Evolutionary conservation across 2,797 vertebrate genomes (phyloP).

Genomic region (Protonibea diacanthus): DNA sequence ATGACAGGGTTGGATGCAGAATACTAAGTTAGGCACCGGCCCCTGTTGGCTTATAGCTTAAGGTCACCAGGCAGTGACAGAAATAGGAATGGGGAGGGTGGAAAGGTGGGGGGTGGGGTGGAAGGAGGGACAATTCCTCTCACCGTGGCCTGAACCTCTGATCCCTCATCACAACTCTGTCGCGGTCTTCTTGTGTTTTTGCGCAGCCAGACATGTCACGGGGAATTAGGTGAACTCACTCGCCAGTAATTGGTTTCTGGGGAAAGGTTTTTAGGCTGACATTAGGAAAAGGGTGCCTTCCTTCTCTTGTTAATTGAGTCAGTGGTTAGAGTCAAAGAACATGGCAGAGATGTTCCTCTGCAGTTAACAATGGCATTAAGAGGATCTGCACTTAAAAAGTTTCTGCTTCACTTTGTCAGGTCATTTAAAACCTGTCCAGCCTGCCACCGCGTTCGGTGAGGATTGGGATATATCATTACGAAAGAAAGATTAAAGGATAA

Average conservation of each 20-base stretch:
- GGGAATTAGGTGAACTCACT: slow-evolving; percentile 80
- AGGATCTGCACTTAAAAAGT: slow-evolving; percentile 53
- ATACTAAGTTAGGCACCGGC: slow-evolving; percentile 76
- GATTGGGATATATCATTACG: slow-evolving; percentile 52
- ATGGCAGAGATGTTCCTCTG: slow-evolving; percentile 54
- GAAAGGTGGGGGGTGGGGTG: no score
- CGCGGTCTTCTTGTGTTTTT: slow-evolving; percentile 63
- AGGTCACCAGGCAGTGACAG: slow-evolving; percentile 81
- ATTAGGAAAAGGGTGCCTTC: slow-evolving; percentile 79
- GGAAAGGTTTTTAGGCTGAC: slow-evolving; percentile 81
- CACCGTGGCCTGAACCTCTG: slow-evolving; percentile 65
- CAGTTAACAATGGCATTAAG: slow-evolving; percentile 56
- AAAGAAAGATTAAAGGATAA: slow-evolving; percentile 61
- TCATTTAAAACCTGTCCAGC: slow-evolving; percentile 53
- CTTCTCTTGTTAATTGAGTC: slow-evolving; percentile 76
- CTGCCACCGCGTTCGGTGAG: slow-evolving; percentile 13
- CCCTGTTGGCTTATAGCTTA: slow-evolving; percentile 82
- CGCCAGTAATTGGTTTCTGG: slow-evolving; percentile 84
- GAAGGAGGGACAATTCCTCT: slow-evolving; percentile 69
- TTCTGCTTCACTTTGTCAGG: slow-evolving; percentile 62
- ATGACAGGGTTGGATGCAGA: slow-evolving; percentile 76
- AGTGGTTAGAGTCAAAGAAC: slow-evolving; percentile 72
- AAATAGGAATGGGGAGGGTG: slow-evolving; percentile 56
- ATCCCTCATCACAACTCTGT: slow-evolving; percentile 72
- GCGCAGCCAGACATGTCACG: slow-evolving; percentile 75